These are phyloP conservation scores for Apostichopus parvimensis DNA, from an alignment of 35 echinoderm and acorn worm species.

Conservation along the genomic window DNA sequence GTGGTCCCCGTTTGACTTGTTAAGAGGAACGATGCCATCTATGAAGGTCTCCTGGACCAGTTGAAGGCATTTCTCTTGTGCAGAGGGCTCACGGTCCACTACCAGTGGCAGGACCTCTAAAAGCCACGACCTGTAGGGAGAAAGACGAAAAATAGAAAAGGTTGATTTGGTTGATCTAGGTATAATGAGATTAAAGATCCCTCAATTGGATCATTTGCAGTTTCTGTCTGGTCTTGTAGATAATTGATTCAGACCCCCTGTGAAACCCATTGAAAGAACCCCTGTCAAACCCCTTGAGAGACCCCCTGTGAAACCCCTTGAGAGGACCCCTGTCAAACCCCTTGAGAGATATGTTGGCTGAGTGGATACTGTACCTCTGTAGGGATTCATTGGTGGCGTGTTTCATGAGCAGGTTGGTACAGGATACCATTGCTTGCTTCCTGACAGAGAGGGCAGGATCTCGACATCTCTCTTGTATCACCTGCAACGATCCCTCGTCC, in stretches of 20 bases:
- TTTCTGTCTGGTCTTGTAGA: too few relatives aligned
- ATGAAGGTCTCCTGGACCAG: slow-evolving; percentile 54
- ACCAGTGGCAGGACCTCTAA: slow-evolving; percentile 76
- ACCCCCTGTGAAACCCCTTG: too few relatives aligned
- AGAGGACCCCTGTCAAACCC: too few relatives aligned
- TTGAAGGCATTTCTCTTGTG: slow-evolving; percentile 85
- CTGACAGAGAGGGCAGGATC: slow-evolving; percentile 92
- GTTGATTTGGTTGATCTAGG: not conserved
- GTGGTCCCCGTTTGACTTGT: not conserved
- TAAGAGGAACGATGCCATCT: slow-evolving; percentile 32
- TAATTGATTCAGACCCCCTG: too few relatives aligned
- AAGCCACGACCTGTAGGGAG: slow-evolving; percentile 71
- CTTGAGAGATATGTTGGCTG: too few relatives aligned
- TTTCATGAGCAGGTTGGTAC: slow-evolving; percentile 72
- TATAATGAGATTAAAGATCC: too few relatives aligned
- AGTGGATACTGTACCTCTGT: slow-evolving; percentile 68
- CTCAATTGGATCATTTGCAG: too few relatives aligned
- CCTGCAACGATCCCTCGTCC: slow-evolving; percentile 48
- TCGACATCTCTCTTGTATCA: slow-evolving; percentile 65
- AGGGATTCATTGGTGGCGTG: slow-evolving; percentile 46
- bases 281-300: too few relatives aligned
- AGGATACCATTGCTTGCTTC: slow-evolving; percentile 81
- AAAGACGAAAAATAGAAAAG: not conserved
- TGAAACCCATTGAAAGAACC: too few relatives aligned
- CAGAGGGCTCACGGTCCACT: slow-evolving; percentile 69